Conservation (phyloP, 2,113 vertebrate genomes). For the Symphodus melops region DNA sequence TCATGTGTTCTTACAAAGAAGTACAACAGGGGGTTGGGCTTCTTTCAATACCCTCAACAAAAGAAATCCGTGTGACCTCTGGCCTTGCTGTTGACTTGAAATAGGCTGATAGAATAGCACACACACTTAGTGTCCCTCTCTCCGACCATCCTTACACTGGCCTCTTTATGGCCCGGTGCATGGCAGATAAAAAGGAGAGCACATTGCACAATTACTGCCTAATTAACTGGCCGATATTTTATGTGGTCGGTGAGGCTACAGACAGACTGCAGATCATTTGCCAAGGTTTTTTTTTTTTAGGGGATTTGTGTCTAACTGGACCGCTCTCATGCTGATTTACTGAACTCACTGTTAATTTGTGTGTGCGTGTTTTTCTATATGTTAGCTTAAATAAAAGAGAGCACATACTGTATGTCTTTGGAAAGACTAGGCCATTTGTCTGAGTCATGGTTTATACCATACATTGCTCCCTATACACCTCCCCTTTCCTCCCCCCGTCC, state of each 20-base stretch:
- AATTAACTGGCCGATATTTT: constrained; percentile 80
- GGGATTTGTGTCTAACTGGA: constrained; percentile 63
- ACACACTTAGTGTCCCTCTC: constrained; percentile 37
- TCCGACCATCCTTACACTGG: constrained; percentile 42
- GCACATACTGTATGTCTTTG: constrained; percentile 53
- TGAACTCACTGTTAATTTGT: constrained; percentile 51
- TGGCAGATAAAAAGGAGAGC: constrained; percentile 74
- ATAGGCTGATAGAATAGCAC: constrained; percentile 43
- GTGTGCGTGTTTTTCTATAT: constrained; percentile 31
- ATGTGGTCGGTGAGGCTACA: constrained; percentile 67
- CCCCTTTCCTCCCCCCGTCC: constrained; percentile 43
- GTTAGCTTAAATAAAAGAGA: constrained; percentile 48
- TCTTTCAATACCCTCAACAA: constrained; percentile 43
- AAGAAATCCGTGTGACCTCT: constrained; percentile 58
- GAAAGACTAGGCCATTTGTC: constrained; percentile 69
- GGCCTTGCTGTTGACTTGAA: constrained; percentile 43
- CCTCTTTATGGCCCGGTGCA: constrained; percentile 72
- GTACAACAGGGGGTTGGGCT: constrained; percentile 25
- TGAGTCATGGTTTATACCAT: constrained; percentile 65
- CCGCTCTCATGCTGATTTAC: constrained; percentile 69
- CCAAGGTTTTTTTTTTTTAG: constrained; percentile 53
- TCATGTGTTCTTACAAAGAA: constrained; percentile 39
- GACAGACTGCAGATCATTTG: constrained; percentile 75
- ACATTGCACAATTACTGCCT: constrained; percentile 77
- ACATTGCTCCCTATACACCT: constrained; percentile 32